These are phyloP conservation scores for Hydra vulgaris DNA, from an alignment of 30 jellyfish, hydroid and myxozoan genomes.

Conservation along the genomic window DNA sequence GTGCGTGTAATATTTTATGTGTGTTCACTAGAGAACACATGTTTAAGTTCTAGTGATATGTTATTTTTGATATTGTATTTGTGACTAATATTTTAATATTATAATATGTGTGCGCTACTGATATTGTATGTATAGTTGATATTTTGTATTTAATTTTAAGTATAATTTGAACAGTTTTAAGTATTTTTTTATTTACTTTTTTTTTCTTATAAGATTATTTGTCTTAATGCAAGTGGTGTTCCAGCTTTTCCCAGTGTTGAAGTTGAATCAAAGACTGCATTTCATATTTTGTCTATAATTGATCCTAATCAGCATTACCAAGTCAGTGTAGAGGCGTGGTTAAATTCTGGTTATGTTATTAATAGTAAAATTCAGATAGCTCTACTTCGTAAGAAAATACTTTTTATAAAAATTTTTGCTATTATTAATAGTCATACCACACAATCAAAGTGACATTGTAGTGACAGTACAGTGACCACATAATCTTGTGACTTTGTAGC, in stretches of 20 bases:
- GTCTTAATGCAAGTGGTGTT: background rate
- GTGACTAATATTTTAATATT: no score
- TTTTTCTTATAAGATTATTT: background rate
- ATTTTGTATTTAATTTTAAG: no score
- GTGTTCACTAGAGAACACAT: no score
- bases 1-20: no score
- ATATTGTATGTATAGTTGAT: no score
- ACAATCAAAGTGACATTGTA: no score
- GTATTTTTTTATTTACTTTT: background rate
- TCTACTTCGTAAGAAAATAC: background rate
- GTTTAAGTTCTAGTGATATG: no score
- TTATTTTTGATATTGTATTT: no score
- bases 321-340: background rate
- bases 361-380: background rate
- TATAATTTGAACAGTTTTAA: background rate
- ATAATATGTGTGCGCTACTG: no score
- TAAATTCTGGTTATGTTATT: conserved; percentile 1
- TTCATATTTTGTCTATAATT: background rate
- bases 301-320: background rate
- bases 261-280: background rate
- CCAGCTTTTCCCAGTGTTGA: background rate
- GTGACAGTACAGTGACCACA: no score
- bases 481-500: no score
- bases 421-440: background rate
- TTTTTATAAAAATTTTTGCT: background rate